These are phyloP conservation scores for Platycercus adscitus DNA, from an alignment of 2,113 vertebrate genomes.

Conservation along the genomic window DNA sequence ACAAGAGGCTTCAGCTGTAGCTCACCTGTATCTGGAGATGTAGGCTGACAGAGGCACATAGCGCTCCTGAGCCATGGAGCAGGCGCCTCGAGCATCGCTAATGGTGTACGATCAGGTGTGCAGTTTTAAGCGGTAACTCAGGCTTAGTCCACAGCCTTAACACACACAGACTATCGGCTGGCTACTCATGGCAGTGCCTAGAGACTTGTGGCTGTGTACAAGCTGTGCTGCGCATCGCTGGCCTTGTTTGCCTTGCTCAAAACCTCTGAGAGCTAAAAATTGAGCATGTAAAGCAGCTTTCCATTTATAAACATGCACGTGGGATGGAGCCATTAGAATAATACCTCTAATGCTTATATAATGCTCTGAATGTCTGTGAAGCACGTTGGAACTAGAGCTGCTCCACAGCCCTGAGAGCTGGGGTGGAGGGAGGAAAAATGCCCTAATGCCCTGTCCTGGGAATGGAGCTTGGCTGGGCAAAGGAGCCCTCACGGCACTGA, in stretches of 20 bases:
- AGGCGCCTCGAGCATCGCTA: not conserved
- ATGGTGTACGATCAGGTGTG: not conserved
- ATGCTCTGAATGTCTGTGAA: not conserved
- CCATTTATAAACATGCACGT: not conserved
- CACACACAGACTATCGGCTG: not conserved
- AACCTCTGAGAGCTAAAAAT: not conserved
- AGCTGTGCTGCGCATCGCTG: not conserved
- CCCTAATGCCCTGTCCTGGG: not conserved
- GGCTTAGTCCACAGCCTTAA: not conserved
- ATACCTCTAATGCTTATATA: not conserved
- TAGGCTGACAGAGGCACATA: not conserved
- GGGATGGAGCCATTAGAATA: not conserved
- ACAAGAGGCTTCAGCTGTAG: not conserved
- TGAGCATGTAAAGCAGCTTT: not conserved
- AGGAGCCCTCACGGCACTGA: rapidly evolving
- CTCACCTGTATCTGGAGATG: not conserved
- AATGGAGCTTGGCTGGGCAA: not conserved
- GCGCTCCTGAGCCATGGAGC: not conserved
- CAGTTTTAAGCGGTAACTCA: not conserved
- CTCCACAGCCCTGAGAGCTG: not conserved
- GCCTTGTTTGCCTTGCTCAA: not conserved
- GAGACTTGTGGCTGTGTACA: not conserved
- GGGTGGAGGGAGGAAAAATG: rapidly evolving
- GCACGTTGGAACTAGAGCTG: rapidly evolving
- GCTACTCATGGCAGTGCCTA: not conserved